Evolutionary conservation across 2,888 invertebrate species (phyloP), one percentile per base, ranked within the genome.

Genomic region (Dasypogon diadema): DNA sequence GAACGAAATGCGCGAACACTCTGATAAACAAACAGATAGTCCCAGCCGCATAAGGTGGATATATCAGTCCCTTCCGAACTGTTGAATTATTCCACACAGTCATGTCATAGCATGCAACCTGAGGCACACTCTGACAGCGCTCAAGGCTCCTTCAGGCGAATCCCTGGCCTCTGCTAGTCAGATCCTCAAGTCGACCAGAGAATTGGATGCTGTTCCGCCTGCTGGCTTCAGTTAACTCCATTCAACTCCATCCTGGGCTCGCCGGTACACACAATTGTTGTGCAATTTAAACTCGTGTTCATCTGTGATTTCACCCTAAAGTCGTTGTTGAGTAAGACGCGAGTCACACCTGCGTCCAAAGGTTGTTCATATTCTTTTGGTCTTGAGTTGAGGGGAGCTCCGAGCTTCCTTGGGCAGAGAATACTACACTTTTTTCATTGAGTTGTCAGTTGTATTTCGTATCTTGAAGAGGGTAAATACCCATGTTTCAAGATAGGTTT

Each of bases 301-400:
- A 70, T 75, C 56, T 70, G 70, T 70, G 68, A 75, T 75, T 75
- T 70, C 70, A 75, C 46, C 46, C 56, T 30, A 70, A 75, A 48
- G 37, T 73, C 56, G 54, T 74, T 75, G 72, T 75, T 77, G 77
- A 76, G 75, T 77, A 77, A 78, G 76, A 78, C 75, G 73, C 76
- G 65, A 55, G 48, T 55, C 34, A 56, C 78, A 78, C 78, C 78
- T 78, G 78, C 65, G 78, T 56, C 76, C 76, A 65, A 74, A 77
- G 65, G 65, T 75, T 77, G 55, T 21, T 60, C 72, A 70, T 72
- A 55, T 56, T 42, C 63, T 72, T 55, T 26, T 55, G 46, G 55
- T n/a, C 26, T 30, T 21, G 30, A 8, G 21, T 30, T 21, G 30
- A 8, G 21, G 51, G 18, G 54, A 30, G 21, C 12, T 26, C 46